These are phyloP conservation scores for Diabrotica balteata DNA, from an alignment of 2,888 invertebrate genomes.

Conservation along the genomic window DNA sequence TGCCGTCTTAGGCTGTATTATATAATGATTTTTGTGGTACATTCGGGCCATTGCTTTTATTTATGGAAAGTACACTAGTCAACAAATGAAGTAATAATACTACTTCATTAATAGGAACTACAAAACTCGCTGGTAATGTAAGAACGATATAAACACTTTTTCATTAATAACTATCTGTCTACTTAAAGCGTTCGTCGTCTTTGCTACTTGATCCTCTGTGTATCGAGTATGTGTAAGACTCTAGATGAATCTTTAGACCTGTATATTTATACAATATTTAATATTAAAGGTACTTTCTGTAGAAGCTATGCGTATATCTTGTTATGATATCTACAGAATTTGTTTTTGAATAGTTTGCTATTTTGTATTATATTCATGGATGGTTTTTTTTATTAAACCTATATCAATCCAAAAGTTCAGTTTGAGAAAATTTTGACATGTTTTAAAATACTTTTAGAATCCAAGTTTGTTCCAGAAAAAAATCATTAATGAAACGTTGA, in stretches of 20 bases:
- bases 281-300: conserved; percentile 43
- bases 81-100: conserved; percentile 51
- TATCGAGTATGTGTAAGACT: conserved; percentile 37
- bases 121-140: conserved; percentile 80
- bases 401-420: too few relatives aligned
- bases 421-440: too few relatives aligned
- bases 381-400: too few relatives aligned
- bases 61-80: conserved; percentile 60
- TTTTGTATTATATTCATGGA: too few relatives aligned
- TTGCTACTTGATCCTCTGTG: conserved; percentile 33
- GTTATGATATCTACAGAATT: too few relatives aligned
- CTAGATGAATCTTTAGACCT: conserved; percentile 43
- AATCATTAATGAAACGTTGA: too few relatives aligned
- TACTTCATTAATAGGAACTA: conserved; percentile 72
- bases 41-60: conserved; percentile 49
- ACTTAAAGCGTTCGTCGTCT: conserved; percentile 27
- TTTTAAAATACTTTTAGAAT: too few relatives aligned
- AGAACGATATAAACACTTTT: conserved; percentile 64
- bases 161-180: conserved; percentile 43
- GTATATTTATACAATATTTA: conserved; percentile 50
- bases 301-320: conserved; percentile 19
- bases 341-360: too few relatives aligned
- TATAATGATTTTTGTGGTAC: conserved; percentile 43
- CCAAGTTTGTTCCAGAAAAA: too few relatives aligned
- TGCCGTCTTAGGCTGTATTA: conserved; percentile 37